Evolutionary conservation across 2,113 vertebrate species (phyloP).

Genomic region (Serinus canaria): DNA sequence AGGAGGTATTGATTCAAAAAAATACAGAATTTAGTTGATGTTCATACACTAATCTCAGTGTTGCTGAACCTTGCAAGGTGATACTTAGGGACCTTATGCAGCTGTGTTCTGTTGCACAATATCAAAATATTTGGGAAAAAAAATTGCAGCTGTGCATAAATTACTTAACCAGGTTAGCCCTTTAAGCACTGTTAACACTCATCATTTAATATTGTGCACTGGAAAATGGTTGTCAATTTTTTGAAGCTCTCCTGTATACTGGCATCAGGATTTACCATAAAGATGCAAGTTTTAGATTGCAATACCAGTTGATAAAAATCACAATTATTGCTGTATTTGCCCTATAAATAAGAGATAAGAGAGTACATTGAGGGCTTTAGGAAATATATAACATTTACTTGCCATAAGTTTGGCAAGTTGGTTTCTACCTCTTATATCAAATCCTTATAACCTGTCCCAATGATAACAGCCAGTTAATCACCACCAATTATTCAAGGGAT

Average conservation of each 20-base stretch:
- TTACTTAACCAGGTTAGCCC: background rate
- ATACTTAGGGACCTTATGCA: background rate
- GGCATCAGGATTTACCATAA: background rate
- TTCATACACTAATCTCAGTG: background rate
- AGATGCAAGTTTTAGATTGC: background rate
- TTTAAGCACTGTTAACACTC: background rate
- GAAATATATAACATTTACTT: background rate
- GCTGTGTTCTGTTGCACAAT: background rate
- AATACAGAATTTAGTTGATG: background rate
- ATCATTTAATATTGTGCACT: background rate
- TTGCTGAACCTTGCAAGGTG: background rate
- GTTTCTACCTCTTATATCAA: conserved; percentile 2
- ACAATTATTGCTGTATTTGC: background rate
- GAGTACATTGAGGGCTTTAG: background rate
- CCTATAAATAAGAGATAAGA: background rate
- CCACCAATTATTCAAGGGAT: conserved; percentile 66
- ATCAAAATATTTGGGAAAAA: background rate
- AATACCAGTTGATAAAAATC: background rate
- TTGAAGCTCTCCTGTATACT: background rate
- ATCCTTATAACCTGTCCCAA: conserved; percentile 35
- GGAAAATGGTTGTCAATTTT: background rate
- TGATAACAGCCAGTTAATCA: conserved; percentile 65
- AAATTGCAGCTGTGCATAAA: background rate
- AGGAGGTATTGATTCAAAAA: background rate
- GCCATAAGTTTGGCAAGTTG: background rate